Conservation (phyloP, 2,888 invertebrate genomes). For the Temnothorax unifasciatus region DNA sequence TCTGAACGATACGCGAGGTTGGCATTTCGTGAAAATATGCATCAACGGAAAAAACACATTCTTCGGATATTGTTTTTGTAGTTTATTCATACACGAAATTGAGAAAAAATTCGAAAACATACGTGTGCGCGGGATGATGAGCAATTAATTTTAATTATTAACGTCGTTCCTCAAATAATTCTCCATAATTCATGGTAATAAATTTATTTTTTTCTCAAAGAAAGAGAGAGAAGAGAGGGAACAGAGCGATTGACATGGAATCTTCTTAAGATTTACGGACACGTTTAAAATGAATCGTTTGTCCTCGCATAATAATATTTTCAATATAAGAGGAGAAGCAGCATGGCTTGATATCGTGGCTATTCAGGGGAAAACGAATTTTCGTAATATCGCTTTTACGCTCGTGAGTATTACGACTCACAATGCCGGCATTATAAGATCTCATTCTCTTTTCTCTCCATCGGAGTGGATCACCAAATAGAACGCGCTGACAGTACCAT, state of each 20-base stretch:
- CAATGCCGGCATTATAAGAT: slow-evolving; percentile 68
- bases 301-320: slow-evolving; percentile 37
- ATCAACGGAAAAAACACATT: not conserved
- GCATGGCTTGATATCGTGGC: slow-evolving; percentile 49
- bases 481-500: slow-evolving; percentile 55
- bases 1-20: slow-evolving; percentile 5
- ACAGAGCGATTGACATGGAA: not conserved
- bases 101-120: not conserved
- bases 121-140: not conserved
- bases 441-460: slow-evolving; percentile 63
- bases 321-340: slow-evolving; percentile 39
- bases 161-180: not conserved
- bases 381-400: slow-evolving; percentile 70
- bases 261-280: slow-evolving; percentile 15
- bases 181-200: not conserved
- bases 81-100: not conserved
- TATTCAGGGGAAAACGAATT: slow-evolving; percentile 73
- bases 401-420: slow-evolving; percentile 61
- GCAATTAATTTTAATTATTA: not conserved
- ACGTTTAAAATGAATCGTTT: slow-evolving; percentile 32
- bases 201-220: not conserved
- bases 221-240: not conserved
- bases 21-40: slow-evolving; percentile 34
- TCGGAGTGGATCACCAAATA: slow-evolving; percentile 59
- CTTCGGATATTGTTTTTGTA: slow-evolving; percentile 11